These are phyloP conservation scores for Morus bassanus DNA, from an alignment of 2,797 vertebrate species.

Conservation along the genomic window DNA sequence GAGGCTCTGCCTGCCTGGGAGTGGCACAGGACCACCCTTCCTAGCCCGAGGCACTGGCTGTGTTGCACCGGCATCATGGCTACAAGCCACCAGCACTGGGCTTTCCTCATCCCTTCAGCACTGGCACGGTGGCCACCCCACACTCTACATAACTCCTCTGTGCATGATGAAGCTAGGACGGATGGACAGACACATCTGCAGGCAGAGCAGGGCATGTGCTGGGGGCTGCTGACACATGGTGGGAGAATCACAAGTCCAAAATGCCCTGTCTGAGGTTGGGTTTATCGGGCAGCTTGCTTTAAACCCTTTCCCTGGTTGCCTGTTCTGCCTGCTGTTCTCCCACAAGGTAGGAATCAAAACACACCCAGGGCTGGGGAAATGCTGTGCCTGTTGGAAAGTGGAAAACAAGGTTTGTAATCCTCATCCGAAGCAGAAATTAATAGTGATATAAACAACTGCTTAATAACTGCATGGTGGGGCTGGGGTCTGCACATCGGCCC, in stretches of 20 bases:
- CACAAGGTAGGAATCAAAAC: background rate
- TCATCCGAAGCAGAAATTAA: background rate
- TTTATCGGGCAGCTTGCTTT: background rate
- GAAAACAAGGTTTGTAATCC: background rate
- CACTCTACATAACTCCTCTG: background rate
- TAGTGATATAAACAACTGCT: background rate
- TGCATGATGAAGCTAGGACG: background rate
- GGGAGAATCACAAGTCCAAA: background rate
- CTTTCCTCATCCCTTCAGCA: background rate
- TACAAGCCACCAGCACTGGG: background rate
- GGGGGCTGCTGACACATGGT: background rate
- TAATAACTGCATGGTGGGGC: background rate
- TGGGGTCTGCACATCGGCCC: background rate
- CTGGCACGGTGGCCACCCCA: accelerated
- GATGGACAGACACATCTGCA: accelerated
- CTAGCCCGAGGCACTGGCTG: accelerated
- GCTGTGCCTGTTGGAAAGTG: background rate
- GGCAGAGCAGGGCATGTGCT: accelerated
- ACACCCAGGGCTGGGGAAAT: background rate
- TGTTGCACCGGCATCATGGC: background rate
- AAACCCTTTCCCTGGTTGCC: background rate
- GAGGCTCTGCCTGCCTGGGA: background rate
- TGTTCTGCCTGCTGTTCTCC: background rate
- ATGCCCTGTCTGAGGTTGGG: background rate
- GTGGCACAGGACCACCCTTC: background rate